Base-by-base conservation (phyloP, 2,888 invertebrate species). In the Melikaiella ostensackeni region DNA sequence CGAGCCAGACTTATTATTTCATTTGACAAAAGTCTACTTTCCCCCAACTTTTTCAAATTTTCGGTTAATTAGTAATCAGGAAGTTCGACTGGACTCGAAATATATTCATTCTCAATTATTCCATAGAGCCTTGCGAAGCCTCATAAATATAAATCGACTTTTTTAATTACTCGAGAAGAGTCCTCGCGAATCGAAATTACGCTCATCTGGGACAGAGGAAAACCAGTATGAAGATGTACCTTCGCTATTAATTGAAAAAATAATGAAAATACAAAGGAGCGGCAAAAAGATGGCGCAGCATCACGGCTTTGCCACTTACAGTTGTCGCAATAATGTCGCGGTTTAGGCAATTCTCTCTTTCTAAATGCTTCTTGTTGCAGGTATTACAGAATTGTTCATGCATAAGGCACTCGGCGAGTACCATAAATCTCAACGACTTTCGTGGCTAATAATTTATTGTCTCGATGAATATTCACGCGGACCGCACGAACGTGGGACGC, bases 121-220 rank as follows among this genome's bases (percentile, higher is more conserved):
- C 46, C 30, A 24, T 64, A 13, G 27, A 19, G 42, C 24, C 9
- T 70, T n/a, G 27, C 1, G 57, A 57, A 57, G 24, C 8, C 70
- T 70, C 70, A 70, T 70, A 70, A 70, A 70, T 70, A 70, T 70
- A 70, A 70, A 70, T 70, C 46, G 50, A 70, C 70, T 70, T 70
- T 70, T 70, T 70, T 70, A 70, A 70, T 70, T 70, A 70, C 46
- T 30, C 30, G 7, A 46, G 30, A 30, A 30, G 27, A 70, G 19
- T 66, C 24, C 38, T 66, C 33, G 33, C 11, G 62, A 62, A 38
- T 27, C 9, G 46, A 50, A 70, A 50, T 70, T 19, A 70, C 46
- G 30, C n/a, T 70, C 21, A 30, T 70, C 19, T 70, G 24, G 19
- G 46, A n/a, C n/a, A 50, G 46, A 50, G n/a, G n/a, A 30, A 42